Evolutionary conservation across 2,888 invertebrate species (phyloP), one percentile per base, ranked within the genome.

Genomic region (Clanis bilineata): DNA sequence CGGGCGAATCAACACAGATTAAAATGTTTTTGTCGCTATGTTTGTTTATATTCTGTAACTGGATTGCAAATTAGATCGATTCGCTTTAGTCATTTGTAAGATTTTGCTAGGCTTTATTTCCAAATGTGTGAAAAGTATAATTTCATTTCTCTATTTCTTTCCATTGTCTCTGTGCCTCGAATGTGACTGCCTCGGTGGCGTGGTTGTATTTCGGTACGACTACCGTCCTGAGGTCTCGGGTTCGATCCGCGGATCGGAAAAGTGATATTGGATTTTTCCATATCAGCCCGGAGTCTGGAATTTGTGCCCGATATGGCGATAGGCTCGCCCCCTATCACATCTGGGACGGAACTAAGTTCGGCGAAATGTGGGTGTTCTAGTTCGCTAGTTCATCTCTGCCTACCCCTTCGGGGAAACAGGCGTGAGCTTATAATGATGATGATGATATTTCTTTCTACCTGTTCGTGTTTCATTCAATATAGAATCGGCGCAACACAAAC

Each of bases 1-100:
- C 86, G 91, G 79, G 82, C 75, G 80, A 77, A 64, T 83, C 77
- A 83, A 82, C 86, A 85, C 84, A 81, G 84, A 87, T 89, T 82
- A 60, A 62, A 73, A 51, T 36, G 57, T 68, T 70, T 68, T 70
- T 69, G 54, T 59, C 23, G 41, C 47, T 59, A 63, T 41, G 58
- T 61, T 60, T 60, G 59, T 62, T 60, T 58, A 64, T 59, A 59
- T 44, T 43, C 54, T 56, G 51, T 58, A 56, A 59, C 22, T 59
- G 12, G 38, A 39, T 56, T 38, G 39, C 41, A 61, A 59, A 59
- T 61, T 57, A 56, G 25, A 56, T 57, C 60, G 59, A 55, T 54
- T 60, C 54, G 28, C 41, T 57, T 56, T 56, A 18, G 43, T 18
- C 25, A n/a, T 28, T 51, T 39, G 51, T 28, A 3, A 6, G 25